Conservation (phyloP, 2,113 vertebrate genomes). For the Helogale parvula region DNA sequence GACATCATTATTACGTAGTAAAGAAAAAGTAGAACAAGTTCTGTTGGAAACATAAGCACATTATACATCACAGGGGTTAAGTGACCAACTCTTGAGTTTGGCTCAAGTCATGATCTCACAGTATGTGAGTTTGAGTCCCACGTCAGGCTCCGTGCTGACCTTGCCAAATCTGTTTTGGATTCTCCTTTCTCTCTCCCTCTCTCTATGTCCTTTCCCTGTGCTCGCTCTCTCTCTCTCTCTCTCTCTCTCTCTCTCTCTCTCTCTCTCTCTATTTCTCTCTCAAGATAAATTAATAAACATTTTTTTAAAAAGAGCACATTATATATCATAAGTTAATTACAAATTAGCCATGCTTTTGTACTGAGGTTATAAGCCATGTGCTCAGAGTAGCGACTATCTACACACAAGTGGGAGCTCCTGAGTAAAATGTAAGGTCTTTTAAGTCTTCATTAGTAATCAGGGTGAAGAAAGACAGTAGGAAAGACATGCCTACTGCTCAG, state of each 20-base stretch:
- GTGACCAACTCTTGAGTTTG: no score
- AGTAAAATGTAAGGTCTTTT: neutral
- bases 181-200: no score
- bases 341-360: neutral
- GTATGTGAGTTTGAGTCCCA: no score
- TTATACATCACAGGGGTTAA: neutral
- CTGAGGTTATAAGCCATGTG: neutral
- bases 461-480: neutral
- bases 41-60: neutral
- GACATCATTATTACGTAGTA: neutral
- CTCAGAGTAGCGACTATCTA: neutral
- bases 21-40: neutral
- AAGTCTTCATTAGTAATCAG: neutral
- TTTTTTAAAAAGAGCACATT: neutral
- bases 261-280: no score
- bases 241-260: no score
- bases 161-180: no score
- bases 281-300: no score
- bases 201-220: no score
- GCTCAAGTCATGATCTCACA: no score
- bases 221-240: no score
- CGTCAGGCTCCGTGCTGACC: no score
- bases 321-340: neutral
- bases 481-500: neutral
- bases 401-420: neutral